Base-by-base conservation (phyloP, 30 jellyfish, hydroid and myxozoan species). In the Rhopilema esculentum region DNA sequence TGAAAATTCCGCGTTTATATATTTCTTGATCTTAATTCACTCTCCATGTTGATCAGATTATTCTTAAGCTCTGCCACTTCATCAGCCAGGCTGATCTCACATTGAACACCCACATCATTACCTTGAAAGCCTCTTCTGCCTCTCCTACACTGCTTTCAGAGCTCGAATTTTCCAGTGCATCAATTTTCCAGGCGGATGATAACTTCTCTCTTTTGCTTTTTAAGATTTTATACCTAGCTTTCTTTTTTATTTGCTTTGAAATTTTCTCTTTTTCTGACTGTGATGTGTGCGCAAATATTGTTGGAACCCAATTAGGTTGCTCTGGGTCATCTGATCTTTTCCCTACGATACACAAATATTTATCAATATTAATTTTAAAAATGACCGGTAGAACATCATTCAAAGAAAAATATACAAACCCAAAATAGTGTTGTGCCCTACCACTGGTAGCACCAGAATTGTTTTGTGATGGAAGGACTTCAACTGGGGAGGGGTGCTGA, bases 251-350 rank as follows among this genome's bases (percentile, higher is more conserved):
- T 40, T 69, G 29, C 33, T 69, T 40, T 69, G 16, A 9, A 20
- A 69, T 40, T 40, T 69, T 69, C 31, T 69, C 33, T 17, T 29
- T 40, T 69, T 69, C 79, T 40, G 29, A 21, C 33, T 69, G n/a
- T 69, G 79, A 69, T 24, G 85, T 61, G 49, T 78, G 88, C 79
- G 57, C 62, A 78, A 78, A 78, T 20, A 78, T 62, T 19, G 85
- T 49, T 78, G 88, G 88, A 31, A 62, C 71, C 88, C 85, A 78
- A 50, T 78, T 62, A 26, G 70, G 64, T 27, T 78, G 69, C 62
- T 78, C 80, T 78, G 88, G 88, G 49, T 78, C 88, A 78, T 78
- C 88, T 49, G 88, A 78, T 78, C 88, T 78, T 78, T 78, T 78
- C 28, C 79, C 79, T 69, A 69, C 57, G 57, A 40, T 40, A 40